Base-by-base conservation (phyloP, 53 echinoderm and acorn worm genomes). In the Zoroaster sp. region DNA sequence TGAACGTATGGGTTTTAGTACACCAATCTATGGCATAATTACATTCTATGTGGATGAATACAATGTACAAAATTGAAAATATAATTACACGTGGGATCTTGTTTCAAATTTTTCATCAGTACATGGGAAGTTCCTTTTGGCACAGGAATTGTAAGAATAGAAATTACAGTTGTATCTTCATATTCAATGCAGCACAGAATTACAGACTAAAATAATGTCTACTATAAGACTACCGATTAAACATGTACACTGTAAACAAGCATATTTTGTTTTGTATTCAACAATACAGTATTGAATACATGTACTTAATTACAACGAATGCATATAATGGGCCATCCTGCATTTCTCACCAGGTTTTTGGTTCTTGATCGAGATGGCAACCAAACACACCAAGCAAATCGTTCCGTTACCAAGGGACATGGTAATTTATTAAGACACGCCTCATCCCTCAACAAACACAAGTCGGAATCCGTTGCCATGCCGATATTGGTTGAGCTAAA, bases 401-500 rank as follows among this genome's bases (percentile, higher is more conserved):
- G 67, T 33, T 21, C 80, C 63, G 36, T 82, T 66, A 44, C 82
- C 28, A 17, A 13, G 66, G 66, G 65, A 46, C 82, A 14, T 36
- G 38, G 82, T 42, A 40, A 82, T 82, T 82, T 68, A 82, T 74
- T 3, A 82, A 42, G 82, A 66, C 82, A 82, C 44, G 68, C 67
- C 82, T 67, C 44, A 42, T 43, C 67, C 67, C 68, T 82, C 68
- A 13, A 31, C 67, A 82, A 67, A 82, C 67, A 71, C 70, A 85
- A 70, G 42, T 51, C 85, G 35, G 49, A 35, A 33, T 18, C 20
- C 66, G 85, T 85, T 85, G 85, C 85, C 85, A 85, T 85, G 85
- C 85, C 81, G 71, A 85, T 85, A 85, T 85, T 68, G 83, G 83
- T 34, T 25, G 46, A n/a, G 67, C 83, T 83, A 83, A 68, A 83